Evolutionary conservation across 2,113 vertebrate species (phyloP), one percentile per base, ranked within the genome.

Genomic region (Syrrhaptes paradoxus): DNA sequence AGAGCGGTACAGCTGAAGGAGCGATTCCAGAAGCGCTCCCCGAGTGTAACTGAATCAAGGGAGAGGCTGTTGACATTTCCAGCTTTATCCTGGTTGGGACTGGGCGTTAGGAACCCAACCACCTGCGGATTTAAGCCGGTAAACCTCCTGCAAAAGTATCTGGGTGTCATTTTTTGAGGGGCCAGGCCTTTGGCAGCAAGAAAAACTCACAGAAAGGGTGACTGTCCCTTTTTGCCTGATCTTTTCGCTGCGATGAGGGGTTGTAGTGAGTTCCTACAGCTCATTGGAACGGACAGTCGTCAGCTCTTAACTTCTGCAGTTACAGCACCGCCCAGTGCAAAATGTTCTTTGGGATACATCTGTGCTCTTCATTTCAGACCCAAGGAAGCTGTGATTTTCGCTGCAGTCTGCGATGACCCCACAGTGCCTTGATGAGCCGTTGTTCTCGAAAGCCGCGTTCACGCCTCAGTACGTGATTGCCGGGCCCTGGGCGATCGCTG

Each of bases 381-480:
- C 5, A 2, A 51, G 51, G 18, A 58, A n/a, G 5, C 45, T 43
- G 66, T 0, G 36, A 5, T 21, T 77, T 28, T 73, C 19, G 0
- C 61, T 3, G 4, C 45, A 24, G 58, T 15, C 84, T 12, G 25
- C 4, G 4, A 2, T 63, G 87, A 45, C 57, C 85, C 36, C 1
- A 11, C 29, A 15, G 17, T 15, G 81, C 91, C 68, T 92, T 26
- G 62, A 9, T 41, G 72, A 89, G 79, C 83, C 54, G 67, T 6
- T 28, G 11, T 20, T 89, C 70, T 46, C 10, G 73, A 19, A 34
- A 82, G 48, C 80, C 48, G 78, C 45, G 2, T 81, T 93, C 76
- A 78, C 17, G 26, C 55, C 7, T 85, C 41, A 9, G 17, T 62
- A 32, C 10, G 6, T 66, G 84, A 70, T 66, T 80, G 79, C 83